These are phyloP conservation scores for Camelus bactrianus DNA, from an alignment of 2,113 vertebrate species.

Conservation along the genomic window DNA sequence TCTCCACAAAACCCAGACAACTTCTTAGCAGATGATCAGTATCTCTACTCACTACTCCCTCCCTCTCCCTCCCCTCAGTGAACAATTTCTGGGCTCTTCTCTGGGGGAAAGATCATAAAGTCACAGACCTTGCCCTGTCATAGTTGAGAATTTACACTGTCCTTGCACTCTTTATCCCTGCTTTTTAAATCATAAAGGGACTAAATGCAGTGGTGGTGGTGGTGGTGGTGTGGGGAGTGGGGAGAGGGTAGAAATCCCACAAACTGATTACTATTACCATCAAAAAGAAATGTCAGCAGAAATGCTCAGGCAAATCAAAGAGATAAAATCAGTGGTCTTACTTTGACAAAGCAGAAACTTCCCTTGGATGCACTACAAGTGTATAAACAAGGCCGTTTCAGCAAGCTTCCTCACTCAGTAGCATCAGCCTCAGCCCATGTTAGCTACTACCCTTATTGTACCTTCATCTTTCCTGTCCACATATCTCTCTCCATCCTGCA, in stretches of 20 bases:
- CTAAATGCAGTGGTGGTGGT: too few species aligned
- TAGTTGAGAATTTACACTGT: not conserved
- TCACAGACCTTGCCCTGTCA: not conserved
- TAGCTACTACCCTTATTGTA: not conserved
- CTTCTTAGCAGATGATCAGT: not conserved
- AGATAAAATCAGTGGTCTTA: not conserved
- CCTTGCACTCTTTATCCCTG: not conserved
- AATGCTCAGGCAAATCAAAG: slow-evolving; percentile 46
- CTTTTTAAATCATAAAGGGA: not conserved
- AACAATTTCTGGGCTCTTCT: not conserved
- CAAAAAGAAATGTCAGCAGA: not conserved
- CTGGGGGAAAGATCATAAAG: not conserved
- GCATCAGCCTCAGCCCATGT: not conserved
- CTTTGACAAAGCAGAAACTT: slow-evolving; percentile 11
- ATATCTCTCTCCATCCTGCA: not conserved
- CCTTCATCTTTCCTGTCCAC: not conserved
- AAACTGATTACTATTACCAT: not conserved
- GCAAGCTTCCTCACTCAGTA: not conserved
- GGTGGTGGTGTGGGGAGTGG: too few species aligned
- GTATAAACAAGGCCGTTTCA: not conserved
- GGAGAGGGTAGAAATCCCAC: not conserved
- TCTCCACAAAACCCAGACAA: not conserved
- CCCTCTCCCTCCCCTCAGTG: not conserved
- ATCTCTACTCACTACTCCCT: not conserved
- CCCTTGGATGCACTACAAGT: not conserved